Base-by-base conservation (phyloP, 2,113 vertebrate species). In the Oryctolagus cuniculus region DNA sequence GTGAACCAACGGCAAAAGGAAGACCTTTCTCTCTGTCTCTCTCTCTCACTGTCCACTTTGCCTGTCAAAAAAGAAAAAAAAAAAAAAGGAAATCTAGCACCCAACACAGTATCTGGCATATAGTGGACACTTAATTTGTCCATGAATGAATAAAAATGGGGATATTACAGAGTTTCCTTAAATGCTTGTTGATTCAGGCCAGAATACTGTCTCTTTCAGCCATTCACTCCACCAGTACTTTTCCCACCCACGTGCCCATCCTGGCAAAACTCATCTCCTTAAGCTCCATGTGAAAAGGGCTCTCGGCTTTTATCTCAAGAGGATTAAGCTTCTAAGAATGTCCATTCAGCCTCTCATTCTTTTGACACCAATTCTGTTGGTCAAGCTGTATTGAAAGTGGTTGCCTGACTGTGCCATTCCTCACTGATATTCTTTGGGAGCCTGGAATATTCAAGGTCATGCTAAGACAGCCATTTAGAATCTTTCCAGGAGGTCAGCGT, bases 211-310 rank as follows among this genome's bases (percentile, higher is more conserved):
- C 85, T 90, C 69, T 98, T 94, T 87, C 92, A 97, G 80, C 93
- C 97, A 96, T 6, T 97, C 91, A 67, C 94, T 86, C 64, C 80
- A 91, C 79, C 79, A 90, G 5, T 55, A 10, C 89, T 97, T 94
- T 93, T 81, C 93, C 95, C 90, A 91, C 5, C 97, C 97, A 95
- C 7, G 0, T 27, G 9, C 97, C 97, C 94, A 97, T 98, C 92
- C 85, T 13, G 0, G 93, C 81, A 94, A 96, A 97, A 91, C 93
- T 31, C 75, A 95, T 89, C 97, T 97, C 83, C 85, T 97, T 97
- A 97, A 98, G 97, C 93, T 89, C 79, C 83, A 93, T 96, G 93
- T 96, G 97, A 93, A 97, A 97, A 95, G 94, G 88, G 83, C 96
- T 96, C 93, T 0, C 0, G 49, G 95, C 96, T 97, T 97, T 95